Base-by-base conservation (phyloP, 2,888 invertebrate species). In the Xylota sylvarum region DNA sequence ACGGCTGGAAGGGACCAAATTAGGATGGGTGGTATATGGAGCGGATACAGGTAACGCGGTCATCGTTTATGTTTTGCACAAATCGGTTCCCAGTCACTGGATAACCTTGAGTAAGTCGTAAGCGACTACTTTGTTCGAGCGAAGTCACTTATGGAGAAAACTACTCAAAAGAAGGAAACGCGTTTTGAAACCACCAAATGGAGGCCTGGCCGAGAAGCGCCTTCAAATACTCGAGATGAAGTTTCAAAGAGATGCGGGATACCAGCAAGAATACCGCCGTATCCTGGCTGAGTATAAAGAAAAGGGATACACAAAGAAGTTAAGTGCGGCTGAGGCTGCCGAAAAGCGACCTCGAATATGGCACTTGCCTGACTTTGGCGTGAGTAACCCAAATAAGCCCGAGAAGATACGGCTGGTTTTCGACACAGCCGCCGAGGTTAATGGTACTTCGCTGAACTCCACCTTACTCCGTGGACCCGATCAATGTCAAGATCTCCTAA, bases 381-480 rank as follows among this genome's bases (percentile, higher is more conserved):
- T 88, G 3, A 72, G 23, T 5, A 88, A 89, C 40, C 83, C 79
- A 5, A 88, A 89, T 58, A 90, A 90, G 56, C 89, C 89, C 4
- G 88, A 88, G 0, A 89, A 89, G 67, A 23, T 90, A 1, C 77
- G 90, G 5, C 50, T 90, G 0, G 90, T 90, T 0, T 90, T 90
- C 58, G 90, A 90, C 55, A 90, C 90, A 2, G 90, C 90, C 0
- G 90, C 89, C 4, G 85, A 81, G 35, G 60, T 85, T 0, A n/a
- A 72, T 0, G 88, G 89, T 0, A 70, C 88, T 0, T 89, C 88
- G 0, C 70, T 90, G 0, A 90, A 90, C 50, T 90, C 0, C 89
- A n/a, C n/a, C n/a, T n/a, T n/a, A n/a, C n/a, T n/a, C n/a, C n/a
- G n/a, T n/a, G n/a, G n/a, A n/a, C n/a, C 90, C 0, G 90, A 90